phyloP scores from a whole-genome alignment of 2,797 vertebrate species.

The Liasis olivaceus region DNA sequence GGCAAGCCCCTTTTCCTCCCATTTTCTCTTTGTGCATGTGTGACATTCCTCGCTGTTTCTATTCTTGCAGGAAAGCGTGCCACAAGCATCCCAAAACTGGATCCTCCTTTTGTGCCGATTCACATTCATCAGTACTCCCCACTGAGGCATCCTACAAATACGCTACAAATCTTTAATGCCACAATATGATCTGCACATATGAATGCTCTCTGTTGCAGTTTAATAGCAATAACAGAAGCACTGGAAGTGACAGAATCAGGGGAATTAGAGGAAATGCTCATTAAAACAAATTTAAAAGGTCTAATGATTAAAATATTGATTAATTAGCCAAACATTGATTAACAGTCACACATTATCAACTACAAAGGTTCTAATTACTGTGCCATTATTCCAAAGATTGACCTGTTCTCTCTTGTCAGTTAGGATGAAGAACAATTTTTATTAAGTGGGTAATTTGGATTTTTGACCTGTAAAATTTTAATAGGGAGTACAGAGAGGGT shows the following conservation, averaged over 20 bases:
- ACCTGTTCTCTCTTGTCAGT: conserved; percentile 92
- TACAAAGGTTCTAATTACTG: conserved; percentile 93
- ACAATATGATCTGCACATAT: conserved; percentile 37
- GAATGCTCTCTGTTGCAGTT: conserved; percentile 76
- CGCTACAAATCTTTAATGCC: conserved; percentile 41
- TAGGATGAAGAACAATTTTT: conserved; percentile 96
- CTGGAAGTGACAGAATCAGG: conserved; percentile 82
- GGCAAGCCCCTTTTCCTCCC: not conserved
- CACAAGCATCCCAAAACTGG: conserved; percentile 27
- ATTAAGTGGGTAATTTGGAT: conserved; percentile 95
- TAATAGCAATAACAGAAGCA: conserved; percentile 83
- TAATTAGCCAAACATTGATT: conserved; percentile 99
- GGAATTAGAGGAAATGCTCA: conserved; percentile 93
- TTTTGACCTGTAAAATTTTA: conserved; percentile 99
- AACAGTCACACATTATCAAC: conserved; percentile 98
- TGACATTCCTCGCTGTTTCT: conserved; percentile 21
- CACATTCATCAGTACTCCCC: not conserved
- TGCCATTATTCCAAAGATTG: conserved; percentile 89
- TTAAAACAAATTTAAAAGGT: conserved; percentile 91
- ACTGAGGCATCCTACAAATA: not conserved
- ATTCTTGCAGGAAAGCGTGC: conserved; percentile 18
- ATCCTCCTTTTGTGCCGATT: conserved; percentile 28
- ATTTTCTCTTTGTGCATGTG: not conserved
- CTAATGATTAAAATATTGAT: conserved; percentile 99
- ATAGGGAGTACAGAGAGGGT: conserved; percentile 89